Base-by-base conservation (phyloP, 64 coral and sea anemone species). In the Stichodactyla helianthus region DNA sequence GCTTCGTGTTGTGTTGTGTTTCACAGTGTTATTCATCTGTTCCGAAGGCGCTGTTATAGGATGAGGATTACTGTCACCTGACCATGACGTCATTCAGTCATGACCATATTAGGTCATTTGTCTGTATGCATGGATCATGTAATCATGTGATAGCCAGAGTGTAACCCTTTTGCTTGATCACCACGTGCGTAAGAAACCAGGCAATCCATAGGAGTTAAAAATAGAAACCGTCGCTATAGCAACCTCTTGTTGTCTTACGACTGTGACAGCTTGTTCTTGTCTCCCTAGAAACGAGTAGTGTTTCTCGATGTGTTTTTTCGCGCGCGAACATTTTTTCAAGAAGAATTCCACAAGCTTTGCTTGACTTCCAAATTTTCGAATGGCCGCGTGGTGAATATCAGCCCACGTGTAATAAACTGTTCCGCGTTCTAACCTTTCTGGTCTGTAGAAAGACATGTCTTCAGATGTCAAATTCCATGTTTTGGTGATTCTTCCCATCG, bases 391-490 rank as follows among this genome's bases (percentile, higher is more conserved):
- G 82, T 96, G 94, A 5, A 96, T 78, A 54, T 96, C 91, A 22
- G 85, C 82, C 94, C 94, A 96, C 6, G 91, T 93, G 58, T 96
- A 96, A 44, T 96, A 96, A 10, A 89, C 86, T 22, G 94, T 96
- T 15, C 94, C 91, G 51, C 94, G 84, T 80, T 96, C 88, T 26
- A 83, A 87, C 11, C 94, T 53, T n/a, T 76, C 88, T 1, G 91
- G 81, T 8, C 57, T 77, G 18, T 67, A 82, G 6, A 62, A 67
- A 7, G 91, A 78, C 79, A 96, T 89, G 59, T 96, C 94, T 61
- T 52, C 59, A 17, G 78, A 77, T 54, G 86, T 92, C 77, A 96
- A 65, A 71, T 92, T 92, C 94, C 94, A 96, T 55, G 77, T 92
- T 58, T 89, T 89, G 4, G 88, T 86, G 6, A 96, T 86, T 71